Evolutionary conservation across 2,888 invertebrate species (phyloP).

Genomic region (Pollenia angustigena): DNA sequence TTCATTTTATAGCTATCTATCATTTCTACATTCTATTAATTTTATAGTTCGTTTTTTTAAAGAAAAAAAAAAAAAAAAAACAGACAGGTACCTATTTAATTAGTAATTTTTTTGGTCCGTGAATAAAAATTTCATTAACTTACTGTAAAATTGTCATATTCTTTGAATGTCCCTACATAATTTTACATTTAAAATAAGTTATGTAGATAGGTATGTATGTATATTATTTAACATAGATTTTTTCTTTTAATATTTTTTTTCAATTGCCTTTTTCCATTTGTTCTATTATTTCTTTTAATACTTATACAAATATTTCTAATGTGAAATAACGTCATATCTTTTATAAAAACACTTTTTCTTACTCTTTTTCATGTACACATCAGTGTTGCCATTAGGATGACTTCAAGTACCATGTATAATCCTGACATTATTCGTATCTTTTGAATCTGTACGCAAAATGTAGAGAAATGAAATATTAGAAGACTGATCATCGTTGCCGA

Average conservation of each 20-base stretch:
- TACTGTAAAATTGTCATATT: neutral
- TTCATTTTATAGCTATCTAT: neutral
- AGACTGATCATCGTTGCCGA: too few relatives aligned
- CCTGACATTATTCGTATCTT: too few relatives aligned
- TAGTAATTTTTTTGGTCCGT: slow-evolving; percentile 13
- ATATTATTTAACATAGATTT: slow-evolving; percentile 13
- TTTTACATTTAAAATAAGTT: neutral
- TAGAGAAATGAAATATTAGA: too few relatives aligned
- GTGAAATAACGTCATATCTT: slow-evolving; percentile 69
- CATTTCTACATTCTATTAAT: neutral
- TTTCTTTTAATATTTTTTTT: slow-evolving; percentile 39
- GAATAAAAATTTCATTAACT: too few relatives aligned
- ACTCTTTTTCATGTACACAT: slow-evolving; percentile 25
- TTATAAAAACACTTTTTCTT: slow-evolving; percentile 36
- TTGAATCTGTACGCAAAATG: too few relatives aligned
- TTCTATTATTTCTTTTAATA: slow-evolving; percentile 48
- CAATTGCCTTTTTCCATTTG: slow-evolving; percentile 9
- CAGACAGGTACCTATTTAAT: too few relatives aligned
- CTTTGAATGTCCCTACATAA: neutral
- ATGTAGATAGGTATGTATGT: neutral
- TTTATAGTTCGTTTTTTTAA: neutral
- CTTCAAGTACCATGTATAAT: too few relatives aligned
- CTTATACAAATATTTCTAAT: slow-evolving; percentile 57
- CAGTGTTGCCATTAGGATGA: too few relatives aligned
- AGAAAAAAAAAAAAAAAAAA: too few relatives aligned